Base-by-base conservation (phyloP, 1,140 invertebrate genomes). In the Sweltsa coloradensis region DNA sequence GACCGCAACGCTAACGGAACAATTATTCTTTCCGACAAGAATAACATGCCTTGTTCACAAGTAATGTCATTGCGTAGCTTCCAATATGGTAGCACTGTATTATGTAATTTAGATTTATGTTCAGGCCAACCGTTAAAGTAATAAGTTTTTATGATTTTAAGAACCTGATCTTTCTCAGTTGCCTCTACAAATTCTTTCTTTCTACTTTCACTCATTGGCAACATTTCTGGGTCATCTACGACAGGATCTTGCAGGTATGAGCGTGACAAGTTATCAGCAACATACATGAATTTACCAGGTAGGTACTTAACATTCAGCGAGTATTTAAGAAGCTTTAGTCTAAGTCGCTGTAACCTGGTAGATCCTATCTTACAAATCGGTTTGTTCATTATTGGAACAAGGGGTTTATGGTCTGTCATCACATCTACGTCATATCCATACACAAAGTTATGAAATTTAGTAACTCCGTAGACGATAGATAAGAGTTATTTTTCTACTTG, bases 181-280 rank as follows among this genome's bases (percentile, higher is more conserved):
- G 19, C 16, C 16, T 21, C 18, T 23, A 14, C n/a, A n/a, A 42
- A 42, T 24, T 42, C 16, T 3, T 21, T 9, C 22, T 21, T 7
- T n/a, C 22, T 18, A 22, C 14, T 4, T 29, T 42, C 23, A 34
- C 16, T 21, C 6, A 42, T 42, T 21, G 16, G 16, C n/a, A 42
- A 42, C 16, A 34, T 18, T 42, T 18, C 41, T 22, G 41, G 41
- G 25, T 42, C 41, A 34, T 42, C 41, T 3, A 3, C 14, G n/a
- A 18, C 41, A 18, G 19, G 19, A 34, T 53, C 50, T 22, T 41
- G 47, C 18, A 51, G 43, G 36, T 56, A 48, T 6, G 57, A 52
- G 54, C 68, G 48, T 47, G 65, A 62, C 52, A 66, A 57, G 16
- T 60, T 60, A 56, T 72, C 66, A 36, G 65, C 58, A 26, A 69